Evolutionary conservation across 2,888 invertebrate genomes (phyloP).

Genomic region (Conistra vaccinii): DNA sequence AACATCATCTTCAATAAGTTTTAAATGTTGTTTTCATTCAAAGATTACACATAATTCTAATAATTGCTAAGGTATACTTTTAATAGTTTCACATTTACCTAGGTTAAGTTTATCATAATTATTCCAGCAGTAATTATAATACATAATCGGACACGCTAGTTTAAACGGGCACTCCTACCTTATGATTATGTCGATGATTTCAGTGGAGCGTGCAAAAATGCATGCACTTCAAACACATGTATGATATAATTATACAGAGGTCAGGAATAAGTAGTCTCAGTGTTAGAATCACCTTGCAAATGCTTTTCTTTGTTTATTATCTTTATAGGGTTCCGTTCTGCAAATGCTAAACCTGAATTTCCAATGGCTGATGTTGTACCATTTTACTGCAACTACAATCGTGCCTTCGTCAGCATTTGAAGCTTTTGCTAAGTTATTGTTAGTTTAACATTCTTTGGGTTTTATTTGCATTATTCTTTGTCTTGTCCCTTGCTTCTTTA

Average conservation of each 20-base stretch:
- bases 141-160: constrained; percentile 50
- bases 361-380: not conserved
- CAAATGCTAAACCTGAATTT: not conserved
- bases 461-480: not conserved
- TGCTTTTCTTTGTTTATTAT: constrained; percentile 45
- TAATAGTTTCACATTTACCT: constrained; percentile 26
- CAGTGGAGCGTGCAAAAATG: constrained; percentile 64
- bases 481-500: not conserved
- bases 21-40: not conserved
- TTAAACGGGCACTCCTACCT: constrained; percentile 7
- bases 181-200: constrained; percentile 38
- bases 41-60: not conserved
- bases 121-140: constrained; percentile 39
- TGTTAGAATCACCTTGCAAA: constrained; percentile 58
- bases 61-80: not conserved
- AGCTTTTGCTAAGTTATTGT: too few relatives aligned
- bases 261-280: constrained; percentile 55
- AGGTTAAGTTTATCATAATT: constrained; percentile 47
- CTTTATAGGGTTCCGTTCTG: constrained; percentile 21
- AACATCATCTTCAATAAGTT: not conserved
- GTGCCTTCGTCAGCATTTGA: not conserved
- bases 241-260: constrained; percentile 60
- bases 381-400: not conserved
- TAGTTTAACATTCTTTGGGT: not conserved
- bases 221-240: constrained; percentile 49